Percentiles rank a stretch among this genome's conserved stretches.
Evolutionary conservation across 1,140 invertebrate genomes (phyloP).

Genomic region (Drosophila nikananu): DNA sequence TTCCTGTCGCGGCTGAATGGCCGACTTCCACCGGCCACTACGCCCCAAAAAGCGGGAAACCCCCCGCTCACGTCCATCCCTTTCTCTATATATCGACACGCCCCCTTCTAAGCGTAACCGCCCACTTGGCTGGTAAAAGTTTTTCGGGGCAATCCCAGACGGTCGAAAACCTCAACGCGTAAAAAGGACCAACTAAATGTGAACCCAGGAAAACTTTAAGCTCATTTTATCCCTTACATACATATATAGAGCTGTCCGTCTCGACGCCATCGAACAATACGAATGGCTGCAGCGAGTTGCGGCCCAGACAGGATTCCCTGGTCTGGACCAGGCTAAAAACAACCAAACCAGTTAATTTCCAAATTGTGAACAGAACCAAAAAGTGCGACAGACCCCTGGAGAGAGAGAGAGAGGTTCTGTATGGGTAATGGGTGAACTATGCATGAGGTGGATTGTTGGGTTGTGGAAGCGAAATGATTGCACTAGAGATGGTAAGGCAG

Average conservation of each 20-base stretch:
- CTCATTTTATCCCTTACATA: slow-evolving; percentile 63
- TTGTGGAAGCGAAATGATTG: slow-evolving; percentile 4
- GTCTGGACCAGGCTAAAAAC: slow-evolving; percentile 42
- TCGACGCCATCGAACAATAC: slow-evolving; percentile 70
- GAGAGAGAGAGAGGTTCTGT: slow-evolving; percentile 18
- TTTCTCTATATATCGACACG: neutral
- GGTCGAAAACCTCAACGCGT: slow-evolving; percentile 45
- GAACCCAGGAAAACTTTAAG: slow-evolving; percentile 59
- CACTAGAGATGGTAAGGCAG: slow-evolving; percentile 18
- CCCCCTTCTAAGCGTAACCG: slow-evolving; percentile 37
- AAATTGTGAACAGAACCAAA: slow-evolving; percentile 70
- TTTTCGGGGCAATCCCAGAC: slow-evolving; percentile 50
- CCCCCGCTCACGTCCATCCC: neutral
- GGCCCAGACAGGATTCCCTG: slow-evolving; percentile 45
- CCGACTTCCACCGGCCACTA: slow-evolving; percentile 17
- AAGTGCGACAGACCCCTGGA: slow-evolving; percentile 40
- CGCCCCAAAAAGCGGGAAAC: slow-evolving; percentile 1
- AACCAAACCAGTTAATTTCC: slow-evolving; percentile 76
- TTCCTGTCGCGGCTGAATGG: slow-evolving; percentile 66
- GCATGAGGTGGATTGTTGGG: slow-evolving; percentile 21
- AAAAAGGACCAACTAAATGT: slow-evolving; percentile 38
- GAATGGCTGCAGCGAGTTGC: slow-evolving; percentile 32
- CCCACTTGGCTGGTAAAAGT: slow-evolving; percentile 38
- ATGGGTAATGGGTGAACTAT: slow-evolving; percentile 23
- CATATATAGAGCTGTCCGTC: slow-evolving; percentile 44